phyloP scores from a whole-genome alignment of 1,140 invertebrate species.

The Drosophila sp. region DNA sequence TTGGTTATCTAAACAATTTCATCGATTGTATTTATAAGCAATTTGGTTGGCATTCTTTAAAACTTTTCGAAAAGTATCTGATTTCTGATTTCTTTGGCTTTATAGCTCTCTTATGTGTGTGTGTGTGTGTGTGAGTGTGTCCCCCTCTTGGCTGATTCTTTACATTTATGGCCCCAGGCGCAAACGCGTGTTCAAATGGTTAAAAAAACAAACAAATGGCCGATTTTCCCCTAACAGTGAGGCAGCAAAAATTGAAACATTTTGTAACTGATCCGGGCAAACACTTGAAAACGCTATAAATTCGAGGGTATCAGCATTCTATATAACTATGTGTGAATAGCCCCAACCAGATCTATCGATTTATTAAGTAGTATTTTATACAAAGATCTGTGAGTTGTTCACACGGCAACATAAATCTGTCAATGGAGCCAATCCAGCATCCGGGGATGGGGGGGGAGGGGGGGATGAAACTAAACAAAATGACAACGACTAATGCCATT shows the following conservation, averaged over 20 bases:
- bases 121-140: too few relatives aligned
- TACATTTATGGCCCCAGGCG: conserved; percentile 46
- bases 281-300: conserved; percentile 5
- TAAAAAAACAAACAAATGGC: conserved; percentile 66
- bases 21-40: conserved; percentile 62
- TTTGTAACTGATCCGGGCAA: conserved; percentile 62
- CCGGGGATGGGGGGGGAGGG: conserved; percentile 18
- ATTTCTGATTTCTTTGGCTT: conserved; percentile 61
- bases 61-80: conserved; percentile 50
- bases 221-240: conserved; percentile 63
- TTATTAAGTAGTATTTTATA: not conserved
- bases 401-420: conserved; percentile 60
- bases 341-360: not conserved
- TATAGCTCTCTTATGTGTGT: conserved; percentile 29
- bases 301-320: not conserved
- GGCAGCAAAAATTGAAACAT: conserved; percentile 75
- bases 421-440: conserved; percentile 15
- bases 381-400: not conserved
- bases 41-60: conserved; percentile 53
- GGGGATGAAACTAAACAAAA: conserved; percentile 1
- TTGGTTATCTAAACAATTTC: conserved; percentile 59
- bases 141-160: conserved; percentile 22
- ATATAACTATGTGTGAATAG: conserved; percentile 1
- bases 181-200: conserved; percentile 70
- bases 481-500: conserved; percentile 58